Percentiles rank a stretch among this genome's conserved stretches.
Conservation (phyloP, 2,113 vertebrate genomes). For the Callorhinus ursinus region DNA sequence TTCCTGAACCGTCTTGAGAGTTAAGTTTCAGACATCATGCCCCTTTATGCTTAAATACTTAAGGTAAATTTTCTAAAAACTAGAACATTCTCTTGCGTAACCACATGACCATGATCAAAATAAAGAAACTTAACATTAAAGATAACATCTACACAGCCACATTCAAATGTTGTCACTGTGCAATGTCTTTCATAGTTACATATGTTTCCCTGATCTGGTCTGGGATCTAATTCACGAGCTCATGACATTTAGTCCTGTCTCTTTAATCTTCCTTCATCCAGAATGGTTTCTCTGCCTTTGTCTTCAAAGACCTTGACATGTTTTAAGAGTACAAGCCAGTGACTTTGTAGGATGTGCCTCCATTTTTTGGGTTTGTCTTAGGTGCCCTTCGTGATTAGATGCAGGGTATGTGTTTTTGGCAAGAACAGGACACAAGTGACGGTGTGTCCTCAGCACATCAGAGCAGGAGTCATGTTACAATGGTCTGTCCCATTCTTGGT, state of each 20-base stretch:
- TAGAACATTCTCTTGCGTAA: conserved; percentile 11
- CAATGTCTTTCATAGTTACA: neutral
- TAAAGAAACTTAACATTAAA: neutral
- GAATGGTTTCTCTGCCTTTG: conserved; percentile 1
- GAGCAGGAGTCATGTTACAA: neutral
- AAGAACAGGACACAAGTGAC: neutral
- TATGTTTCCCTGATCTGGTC: neutral
- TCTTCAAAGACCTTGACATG: conserved; percentile 26
- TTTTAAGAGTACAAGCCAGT: conserved; percentile 17
- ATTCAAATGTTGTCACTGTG: neutral
- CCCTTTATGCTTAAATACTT: neutral
- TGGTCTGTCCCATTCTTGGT: neutral
- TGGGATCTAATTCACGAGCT: neutral
- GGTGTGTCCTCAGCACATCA: neutral
- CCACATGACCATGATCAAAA: neutral
- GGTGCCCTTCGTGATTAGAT: neutral
- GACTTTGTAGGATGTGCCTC: neutral
- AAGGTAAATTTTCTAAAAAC: neutral
- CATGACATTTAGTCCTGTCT: neutral
- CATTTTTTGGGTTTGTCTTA: neutral
- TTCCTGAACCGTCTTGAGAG: neutral
- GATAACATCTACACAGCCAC: neutral
- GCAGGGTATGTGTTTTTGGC: neutral
- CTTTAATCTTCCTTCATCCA: conserved; percentile 8
- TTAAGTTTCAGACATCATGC: neutral